phyloP scores from a whole-genome alignment of 2,888 invertebrate genomes.

The Xestia ashworthii region DNA sequence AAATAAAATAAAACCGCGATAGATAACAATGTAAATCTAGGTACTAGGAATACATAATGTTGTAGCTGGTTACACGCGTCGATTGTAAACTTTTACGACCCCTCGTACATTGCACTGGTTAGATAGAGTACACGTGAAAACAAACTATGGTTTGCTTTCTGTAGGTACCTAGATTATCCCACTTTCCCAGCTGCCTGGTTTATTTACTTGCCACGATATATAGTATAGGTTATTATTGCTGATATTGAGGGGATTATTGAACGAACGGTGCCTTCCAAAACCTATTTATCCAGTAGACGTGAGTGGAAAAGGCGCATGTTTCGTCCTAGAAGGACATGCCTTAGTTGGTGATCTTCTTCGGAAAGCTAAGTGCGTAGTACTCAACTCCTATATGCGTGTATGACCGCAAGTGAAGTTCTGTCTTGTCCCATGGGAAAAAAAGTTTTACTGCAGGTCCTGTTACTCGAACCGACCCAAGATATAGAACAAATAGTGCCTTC shows the following conservation, averaged over 20 bases:
- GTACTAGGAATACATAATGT: constrained; percentile 34
- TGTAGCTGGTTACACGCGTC: constrained; percentile 14
- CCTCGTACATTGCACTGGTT: neutral
- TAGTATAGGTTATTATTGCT: neutral
- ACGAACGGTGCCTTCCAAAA: neutral
- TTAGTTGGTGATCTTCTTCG: neutral
- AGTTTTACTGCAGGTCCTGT: neutral
- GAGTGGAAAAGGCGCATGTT: neutral
- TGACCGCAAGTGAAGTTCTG: neutral
- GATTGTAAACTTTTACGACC: constrained; percentile 41
- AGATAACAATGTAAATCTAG: neutral
- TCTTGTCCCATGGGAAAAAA: neutral
- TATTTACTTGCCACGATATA: neutral
- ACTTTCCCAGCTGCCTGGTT: neutral
- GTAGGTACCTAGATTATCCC: neutral
- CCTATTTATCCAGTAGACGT: neutral
- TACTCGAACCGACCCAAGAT: neutral
- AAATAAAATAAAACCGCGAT: neutral
- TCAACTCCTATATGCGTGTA: neutral
- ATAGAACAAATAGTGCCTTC: neutral
- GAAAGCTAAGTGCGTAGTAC: neutral
- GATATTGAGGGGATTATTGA: neutral
- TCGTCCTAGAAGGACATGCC: neutral
- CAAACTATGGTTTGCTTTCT: neutral
- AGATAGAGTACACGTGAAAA: neutral